A percentile compares a stretch with the other conserved stretches of the same genome.
These are phyloP conservation scores for Podarcis siculus DNA, from an alignment of 2,797 vertebrate species.

Conservation along the genomic window DNA sequence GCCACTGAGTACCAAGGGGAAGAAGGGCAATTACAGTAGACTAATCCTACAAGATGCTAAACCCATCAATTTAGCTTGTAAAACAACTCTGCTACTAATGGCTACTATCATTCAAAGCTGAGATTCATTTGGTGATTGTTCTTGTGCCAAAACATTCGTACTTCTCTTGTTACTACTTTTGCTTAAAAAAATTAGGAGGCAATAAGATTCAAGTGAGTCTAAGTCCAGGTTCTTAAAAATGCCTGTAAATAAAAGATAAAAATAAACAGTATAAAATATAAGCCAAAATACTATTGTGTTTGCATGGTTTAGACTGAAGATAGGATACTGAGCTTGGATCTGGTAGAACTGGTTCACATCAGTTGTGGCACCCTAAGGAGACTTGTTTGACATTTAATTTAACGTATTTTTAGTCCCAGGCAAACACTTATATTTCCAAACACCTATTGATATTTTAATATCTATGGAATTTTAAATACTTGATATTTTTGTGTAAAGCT, in stretches of 20 bases:
- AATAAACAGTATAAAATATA: not conserved
- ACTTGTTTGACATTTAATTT: not conserved
- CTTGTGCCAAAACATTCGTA: conserved; percentile 36
- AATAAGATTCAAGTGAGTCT: not conserved
- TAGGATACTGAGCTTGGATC: not conserved
- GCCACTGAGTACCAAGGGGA: conserved; percentile 54
- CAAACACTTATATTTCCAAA: too few species aligned
- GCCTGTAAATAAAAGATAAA: not conserved
- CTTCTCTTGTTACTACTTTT: conserved; percentile 7
- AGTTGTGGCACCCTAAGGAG: not conserved
- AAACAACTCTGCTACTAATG: conserved; percentile 26
- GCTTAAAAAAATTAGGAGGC: not conserved
- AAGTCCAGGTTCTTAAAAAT: too few species aligned
- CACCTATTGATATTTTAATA: too few species aligned
- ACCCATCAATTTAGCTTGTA: conserved; percentile 16
- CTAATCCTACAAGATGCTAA: conserved; percentile 14
- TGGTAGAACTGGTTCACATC: not conserved
- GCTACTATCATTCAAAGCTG: conserved; percentile 24
- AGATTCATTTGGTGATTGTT: conserved; percentile 43
- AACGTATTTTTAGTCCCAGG: too few species aligned
- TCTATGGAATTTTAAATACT: too few species aligned
- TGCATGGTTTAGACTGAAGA: not conserved
- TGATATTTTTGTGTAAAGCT: too few species aligned
- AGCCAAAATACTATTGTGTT: not conserved
- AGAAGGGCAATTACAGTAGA: conserved; percentile 26